Conservation (phyloP, 2,888 invertebrate species). For the Phrixothrix hirtus region DNA sequence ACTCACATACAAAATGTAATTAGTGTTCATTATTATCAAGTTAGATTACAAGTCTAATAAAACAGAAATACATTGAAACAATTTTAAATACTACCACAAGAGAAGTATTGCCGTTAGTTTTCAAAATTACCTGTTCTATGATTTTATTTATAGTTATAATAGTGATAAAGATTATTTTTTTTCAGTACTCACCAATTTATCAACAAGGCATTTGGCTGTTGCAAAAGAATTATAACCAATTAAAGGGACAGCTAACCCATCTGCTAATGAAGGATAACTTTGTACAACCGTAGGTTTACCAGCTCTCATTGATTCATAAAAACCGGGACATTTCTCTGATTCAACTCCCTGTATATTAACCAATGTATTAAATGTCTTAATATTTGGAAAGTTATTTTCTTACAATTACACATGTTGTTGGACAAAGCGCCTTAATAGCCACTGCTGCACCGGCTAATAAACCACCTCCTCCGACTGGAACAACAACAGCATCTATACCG, state of each 20-base stretch:
- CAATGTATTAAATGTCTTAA: too few species aligned
- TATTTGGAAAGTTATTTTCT: too few species aligned
- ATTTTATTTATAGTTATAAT: too few species aligned
- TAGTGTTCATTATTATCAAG: too few species aligned
- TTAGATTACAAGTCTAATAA: too few species aligned
- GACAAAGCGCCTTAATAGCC: constrained; percentile 84
- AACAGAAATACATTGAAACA: too few species aligned
- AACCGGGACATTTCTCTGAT: constrained; percentile 83
- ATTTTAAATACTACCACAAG: too few species aligned
- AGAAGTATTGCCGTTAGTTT: too few species aligned
- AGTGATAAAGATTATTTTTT: too few species aligned
- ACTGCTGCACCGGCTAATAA: constrained; percentile 88
- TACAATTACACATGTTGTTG: constrained; percentile 83
- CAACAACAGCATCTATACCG: constrained; percentile 83
- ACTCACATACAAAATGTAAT: too few species aligned
- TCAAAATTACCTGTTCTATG: too few species aligned
- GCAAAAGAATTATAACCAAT: constrained; percentile 85
- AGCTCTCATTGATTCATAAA: constrained; percentile 70
- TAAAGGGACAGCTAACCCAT: constrained; percentile 85
- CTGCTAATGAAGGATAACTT: constrained; percentile 78
- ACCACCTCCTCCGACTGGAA: constrained; percentile 94
- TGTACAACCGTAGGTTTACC: constrained; percentile 70
- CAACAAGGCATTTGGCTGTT: not conserved
- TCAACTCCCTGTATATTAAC: constrained; percentile 75
- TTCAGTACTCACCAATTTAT: not conserved